Base-by-base conservation (phyloP, 2,888 invertebrate genomes). In the Brachyptera putata region DNA sequence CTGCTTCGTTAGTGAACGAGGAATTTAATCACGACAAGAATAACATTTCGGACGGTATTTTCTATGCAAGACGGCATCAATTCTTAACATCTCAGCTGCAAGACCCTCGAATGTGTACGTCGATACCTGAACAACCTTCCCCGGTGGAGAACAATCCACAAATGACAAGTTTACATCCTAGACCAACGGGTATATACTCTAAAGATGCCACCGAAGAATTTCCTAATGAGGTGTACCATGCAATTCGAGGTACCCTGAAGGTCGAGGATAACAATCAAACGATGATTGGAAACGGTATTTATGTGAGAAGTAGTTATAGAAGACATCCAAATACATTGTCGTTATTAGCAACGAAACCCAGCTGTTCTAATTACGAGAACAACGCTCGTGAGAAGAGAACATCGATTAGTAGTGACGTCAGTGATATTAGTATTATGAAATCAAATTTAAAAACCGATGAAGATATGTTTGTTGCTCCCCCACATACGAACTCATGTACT, bases 51-150 rank as follows among this genome's bases (percentile, higher is more conserved):
- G 79, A 79, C 61, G 79, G 79, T 67, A 72, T 79, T 58, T 77
- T 78, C 13, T 78, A 78, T 70, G 75, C 77, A 16, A 75, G 79
- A 70, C 79, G 79, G 74, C 76, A 76, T 3, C 77, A 78, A 66
- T 76, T 79, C 67, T 69, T 79, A 61, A 76, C 78, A 66, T 77
- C 79, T 14, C 79, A 80, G 55, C 24, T 60, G 16, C 56, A 37
- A 37, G 39, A 37, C 13, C 13, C 39, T 37, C 39, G 39, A 56
- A 55, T 57, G 36, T 25, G 57, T 36, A 24, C 53, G n/a, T 53
- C 59, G 9, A 53, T 39, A 2, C 41, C 59, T 3, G 55, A 25
- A 11, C 37, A 37, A 21, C 36, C 18, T 34, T 56, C 21, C 39
- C 25, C 37, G 39, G 39, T 41, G 25, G 39, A 56, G 39, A 22